Evolutionary conservation across 92 coral and sea anemone genomes (phyloP), one percentile per base, ranked within the genome.

Genomic region (Heliopora coerulea): DNA sequence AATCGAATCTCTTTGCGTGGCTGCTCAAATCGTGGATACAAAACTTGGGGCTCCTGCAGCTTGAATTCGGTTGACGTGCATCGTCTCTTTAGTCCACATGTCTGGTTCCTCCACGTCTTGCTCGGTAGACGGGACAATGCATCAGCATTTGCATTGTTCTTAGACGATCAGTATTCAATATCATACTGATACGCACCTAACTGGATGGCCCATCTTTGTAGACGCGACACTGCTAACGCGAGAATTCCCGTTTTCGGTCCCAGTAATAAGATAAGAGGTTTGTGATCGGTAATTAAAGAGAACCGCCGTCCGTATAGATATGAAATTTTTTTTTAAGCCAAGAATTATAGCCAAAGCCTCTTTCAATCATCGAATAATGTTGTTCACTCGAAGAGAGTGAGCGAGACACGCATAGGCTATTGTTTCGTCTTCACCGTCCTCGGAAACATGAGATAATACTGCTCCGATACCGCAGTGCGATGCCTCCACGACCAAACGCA

Each of bases 231-330:
- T n/a, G 76, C 75, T 18, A 83, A 68, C 19, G 48, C 54, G n/a
- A 73, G 75, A 17, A 78, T 68, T 15, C 65, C 86, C 32, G 32
- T 34, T 40, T 83, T 64, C 3, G 86, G 79, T 8, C 86, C 86
- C 3, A 78, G 65, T 40, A 83, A 30, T 39, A 35, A 29, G 0
- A 59, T 54, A 35, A 83, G 78, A 21, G 89, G 76, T 44, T 70
- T 75, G 39, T 85, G 86, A 63, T 85, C 86, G 8, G 83, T 70
- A 17, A 81, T 17, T 67, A 85, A 78, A 9, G 46, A 15, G 61
- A 80, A 80, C 21, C 72, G 72, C 60, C 85, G 52, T 25, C 85
- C 89, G 54, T 68, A 85, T 31, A 85, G 68, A 59, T 67, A 85
- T 62, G 68, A 79, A 29, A 76, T 69, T 69, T 64, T 85, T 85